These are phyloP conservation scores for Trematocara unimaculatum DNA, from an alignment of 2,113 vertebrate genomes.

Conservation along the genomic window DNA sequence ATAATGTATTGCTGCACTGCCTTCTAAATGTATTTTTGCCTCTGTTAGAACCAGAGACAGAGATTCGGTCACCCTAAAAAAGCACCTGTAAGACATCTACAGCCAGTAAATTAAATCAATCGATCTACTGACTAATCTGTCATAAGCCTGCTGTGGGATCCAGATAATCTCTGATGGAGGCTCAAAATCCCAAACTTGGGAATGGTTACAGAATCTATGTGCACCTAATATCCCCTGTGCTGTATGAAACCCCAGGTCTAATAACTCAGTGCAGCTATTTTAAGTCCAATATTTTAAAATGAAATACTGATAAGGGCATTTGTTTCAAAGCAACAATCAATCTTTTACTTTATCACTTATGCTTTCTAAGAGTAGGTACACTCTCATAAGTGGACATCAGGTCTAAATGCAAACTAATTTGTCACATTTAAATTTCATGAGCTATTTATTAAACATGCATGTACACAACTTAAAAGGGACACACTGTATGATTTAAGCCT, in stretches of 20 bases:
- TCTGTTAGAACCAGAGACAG: background rate
- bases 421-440: background rate
- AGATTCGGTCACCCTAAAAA: background rate
- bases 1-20: background rate
- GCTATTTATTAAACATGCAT: background rate
- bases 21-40: background rate
- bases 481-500: background rate
- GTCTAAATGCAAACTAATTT: background rate
- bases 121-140: background rate
- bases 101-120: background rate
- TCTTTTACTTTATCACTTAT: background rate
- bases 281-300: background rate
- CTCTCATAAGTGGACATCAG: background rate
- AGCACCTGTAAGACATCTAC: background rate
- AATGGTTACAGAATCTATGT: background rate
- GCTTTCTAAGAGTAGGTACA: background rate
- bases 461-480: background rate
- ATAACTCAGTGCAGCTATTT: background rate
- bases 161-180: constrained; percentile 3
- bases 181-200: background rate
- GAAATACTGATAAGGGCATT: background rate
- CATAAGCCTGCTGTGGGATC: background rate
- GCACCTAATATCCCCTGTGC: background rate
- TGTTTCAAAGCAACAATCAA: background rate
- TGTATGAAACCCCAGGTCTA: background rate